A percentile compares a stretch with the other conserved stretches of the same genome.
These are phyloP conservation scores for Pachyseris speciosa DNA, from an alignment of 64 coral and sea anemone species.

Conservation along the genomic window DNA sequence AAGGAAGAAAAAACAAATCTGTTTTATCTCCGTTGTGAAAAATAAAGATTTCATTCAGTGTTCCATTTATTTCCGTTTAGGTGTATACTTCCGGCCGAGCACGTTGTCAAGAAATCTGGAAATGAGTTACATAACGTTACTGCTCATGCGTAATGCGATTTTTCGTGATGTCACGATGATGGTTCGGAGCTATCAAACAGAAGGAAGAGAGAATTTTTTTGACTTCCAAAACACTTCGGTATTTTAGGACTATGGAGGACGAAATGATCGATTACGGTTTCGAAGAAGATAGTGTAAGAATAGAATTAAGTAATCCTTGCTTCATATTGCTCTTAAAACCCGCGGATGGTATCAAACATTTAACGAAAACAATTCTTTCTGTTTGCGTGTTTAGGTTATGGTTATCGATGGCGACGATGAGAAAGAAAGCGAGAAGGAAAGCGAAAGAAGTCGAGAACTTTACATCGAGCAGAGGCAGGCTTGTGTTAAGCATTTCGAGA, in stretches of 20 bases:
- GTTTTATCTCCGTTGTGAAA: not conserved
- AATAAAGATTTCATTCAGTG: not conserved
- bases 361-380: conserved; percentile 22
- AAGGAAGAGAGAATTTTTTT: conserved; percentile 57
- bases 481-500: conserved; percentile 94
- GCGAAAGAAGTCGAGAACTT: conserved; percentile 65
- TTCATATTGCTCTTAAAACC: not conserved
- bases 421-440: conserved; percentile 50
- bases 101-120: not conserved
- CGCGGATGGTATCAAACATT: not conserved
- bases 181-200: conserved; percentile 58
- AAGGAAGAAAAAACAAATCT: no score
- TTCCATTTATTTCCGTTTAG: not conserved
- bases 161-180: conserved; percentile 90
- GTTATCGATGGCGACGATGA: conserved; percentile 75
- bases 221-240: conserved; percentile 66
- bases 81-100: not conserved
- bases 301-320: not conserved
- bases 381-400: conserved; percentile 44
- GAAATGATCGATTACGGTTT: conserved; percentile 80
- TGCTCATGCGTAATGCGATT: conserved; percentile 68
- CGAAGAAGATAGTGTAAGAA: conserved; percentile 94
- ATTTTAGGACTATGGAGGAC: conserved; percentile 80
- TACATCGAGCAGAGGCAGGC: conserved; percentile 78
- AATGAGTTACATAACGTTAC: not conserved